Base-by-base conservation (phyloP, 2,888 invertebrate genomes). In the Synergus umbraculus region DNA sequence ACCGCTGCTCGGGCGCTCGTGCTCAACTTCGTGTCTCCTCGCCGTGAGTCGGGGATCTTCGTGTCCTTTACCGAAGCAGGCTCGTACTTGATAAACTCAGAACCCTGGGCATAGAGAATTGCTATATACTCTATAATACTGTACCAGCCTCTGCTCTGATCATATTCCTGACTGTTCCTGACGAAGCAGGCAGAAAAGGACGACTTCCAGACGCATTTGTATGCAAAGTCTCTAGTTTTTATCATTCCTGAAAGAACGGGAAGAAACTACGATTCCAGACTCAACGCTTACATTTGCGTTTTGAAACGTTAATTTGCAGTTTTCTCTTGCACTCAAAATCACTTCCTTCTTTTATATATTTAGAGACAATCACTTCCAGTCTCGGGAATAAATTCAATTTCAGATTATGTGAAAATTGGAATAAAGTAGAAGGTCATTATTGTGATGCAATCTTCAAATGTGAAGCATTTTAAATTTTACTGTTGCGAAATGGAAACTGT, bases 31-130 rank as follows among this genome's bases (percentile, higher is more conserved):
- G 73, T n/a, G 41, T 22, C 44, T 77, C 41, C 46, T 76, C 81
- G 77, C 63, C 41, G 41, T 41, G 58, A 60, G 81, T 85, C 81
- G 84, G 79, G 80, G 79, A 76, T 43, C 67, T 77, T 88, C 89
- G 87, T 87, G 86, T 86, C 87, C 87, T 87, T 88, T 87, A 86
- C 84, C 83, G 82, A 85, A 86, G 83, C 89, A 89, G 85, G 85
- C 77, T 78, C 86, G 89, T 88, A 81, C 78, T 66, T 76, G 79
- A 79, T 78, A 80, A 49, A 81, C 84, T 82, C 82, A 76, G 83
- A 80, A 79, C 81, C 81, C 73, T 81, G 76, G 22, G 63, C 63
- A 63, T 66, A 58, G 58, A 66, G 78, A 84, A 69, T 66, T 69
- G 76, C 46, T 79, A 85, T 37, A 37, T 3, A 3, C 37, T 5